Evolutionary conservation across 2,888 invertebrate species (phyloP), one percentile per base, ranked within the genome.

Genomic region (Camptogramma bilineatum): DNA sequence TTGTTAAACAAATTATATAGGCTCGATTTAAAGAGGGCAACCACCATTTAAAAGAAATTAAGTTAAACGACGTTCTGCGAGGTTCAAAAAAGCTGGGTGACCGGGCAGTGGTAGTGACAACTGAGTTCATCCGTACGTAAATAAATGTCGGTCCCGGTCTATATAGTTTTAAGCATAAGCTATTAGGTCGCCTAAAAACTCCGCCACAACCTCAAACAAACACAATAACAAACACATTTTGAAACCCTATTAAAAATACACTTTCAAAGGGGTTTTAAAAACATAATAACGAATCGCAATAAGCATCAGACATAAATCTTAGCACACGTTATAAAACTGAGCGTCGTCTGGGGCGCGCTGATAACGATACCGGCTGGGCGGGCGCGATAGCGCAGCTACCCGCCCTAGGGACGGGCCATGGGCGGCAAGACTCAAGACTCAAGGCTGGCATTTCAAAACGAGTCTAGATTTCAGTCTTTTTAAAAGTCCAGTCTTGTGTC

Each of bases 321-420:
- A 69, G 71, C 74, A 75, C 77, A 77, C 73, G 78, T 81, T 81
- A 81, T 83, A 83, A 83, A 83, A 85, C 74, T 81, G 77, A 74
- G 74, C 70, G 75, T 73, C 74, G 82, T 74, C 83, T 83, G 82
- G 76, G 75, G 79, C 80, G 76, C 70, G 72, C 73, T 72, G 83
- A 83, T 81, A 78, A 58, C 75, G 84, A 86, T 83, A 83, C 78
- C 72, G 81, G 76, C 85, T 85, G 85, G 81, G 82, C 82, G 82
- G 75, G 75, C 74, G 81, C 63, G 84, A 84, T 84, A 85, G 77
- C 76, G 77, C 76, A 76, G 70, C 73, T 74, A 50, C 62, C 65
- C 55, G 28, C 71, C 63, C 73, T 77, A 77, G 75, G 73, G 78
- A 70, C 68, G 74, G 68, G 34, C 4, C 3, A 13, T 28, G 8